Conservation (phyloP, 2,888 invertebrate genomes). For the Ditylenchus weischeri region DNA sequence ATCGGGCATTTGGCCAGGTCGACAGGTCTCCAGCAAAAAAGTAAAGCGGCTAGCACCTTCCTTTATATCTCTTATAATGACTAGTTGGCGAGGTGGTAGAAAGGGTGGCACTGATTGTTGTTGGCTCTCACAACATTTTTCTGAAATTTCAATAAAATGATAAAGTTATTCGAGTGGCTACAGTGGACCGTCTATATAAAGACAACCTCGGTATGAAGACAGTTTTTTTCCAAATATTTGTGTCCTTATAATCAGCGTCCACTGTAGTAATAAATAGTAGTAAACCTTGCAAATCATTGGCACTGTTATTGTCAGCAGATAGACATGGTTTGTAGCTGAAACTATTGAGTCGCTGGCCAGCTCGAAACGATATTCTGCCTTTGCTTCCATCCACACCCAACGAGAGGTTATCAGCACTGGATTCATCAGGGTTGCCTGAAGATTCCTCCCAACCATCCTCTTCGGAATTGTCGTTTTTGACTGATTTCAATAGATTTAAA, state of each 20-base stretch:
- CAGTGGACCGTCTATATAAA: not conserved
- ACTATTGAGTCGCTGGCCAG: slow-evolving; percentile 26
- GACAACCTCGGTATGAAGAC: not conserved
- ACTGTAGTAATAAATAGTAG: too few relatives aligned
- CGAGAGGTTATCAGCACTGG: not conserved
- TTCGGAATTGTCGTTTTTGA: slow-evolving; percentile 59
- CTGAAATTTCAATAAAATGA: slow-evolving; percentile 13
- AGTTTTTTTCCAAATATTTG: not conserved
- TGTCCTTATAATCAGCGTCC: too few relatives aligned
- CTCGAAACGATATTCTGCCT: slow-evolving; percentile 34
- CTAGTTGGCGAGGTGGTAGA: slow-evolving; percentile 19
- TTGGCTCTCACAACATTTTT: not conserved
- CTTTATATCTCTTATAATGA: slow-evolving; percentile 33
- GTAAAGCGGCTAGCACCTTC: slow-evolving; percentile 68
- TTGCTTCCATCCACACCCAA: slow-evolving; percentile 27
- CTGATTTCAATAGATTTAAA: slow-evolving; percentile 53
- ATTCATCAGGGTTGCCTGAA: slow-evolving; percentile 19
- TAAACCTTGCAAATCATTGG: slow-evolving; percentile 7
- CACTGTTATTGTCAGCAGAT: slow-evolving; percentile 26
- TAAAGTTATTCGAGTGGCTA: too few relatives aligned
- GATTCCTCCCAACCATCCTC: slow-evolving; percentile 30
- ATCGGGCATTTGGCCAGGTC: slow-evolving; percentile 93
- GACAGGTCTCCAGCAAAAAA: slow-evolving; percentile 87
- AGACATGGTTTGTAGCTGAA: slow-evolving; percentile 31
- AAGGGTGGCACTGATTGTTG: slow-evolving; percentile 14